Evolutionary conservation across 2,113 vertebrate species (phyloP).

Genomic region (Gorsachius goisagi): DNA sequence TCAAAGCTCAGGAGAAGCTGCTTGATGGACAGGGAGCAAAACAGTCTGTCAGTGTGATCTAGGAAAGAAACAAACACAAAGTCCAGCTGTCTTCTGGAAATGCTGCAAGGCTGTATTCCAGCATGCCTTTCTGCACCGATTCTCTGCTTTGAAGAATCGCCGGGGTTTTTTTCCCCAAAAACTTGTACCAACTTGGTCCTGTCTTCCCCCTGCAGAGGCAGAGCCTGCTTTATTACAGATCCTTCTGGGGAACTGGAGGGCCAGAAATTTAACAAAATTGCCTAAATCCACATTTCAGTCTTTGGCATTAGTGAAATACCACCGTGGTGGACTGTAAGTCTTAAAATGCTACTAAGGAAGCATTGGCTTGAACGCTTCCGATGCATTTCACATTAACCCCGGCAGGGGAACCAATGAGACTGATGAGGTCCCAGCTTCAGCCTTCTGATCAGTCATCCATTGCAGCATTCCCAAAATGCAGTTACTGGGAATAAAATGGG

Average conservation of each 20-base stretch:
- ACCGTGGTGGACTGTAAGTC: neutral
- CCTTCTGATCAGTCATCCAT: neutral
- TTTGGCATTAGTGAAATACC: neutral
- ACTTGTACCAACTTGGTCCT: neutral
- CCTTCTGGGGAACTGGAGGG: neutral
- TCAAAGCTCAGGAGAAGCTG: neutral
- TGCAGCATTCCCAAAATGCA: neutral
- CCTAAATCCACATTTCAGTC: neutral
- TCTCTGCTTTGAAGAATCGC: neutral
- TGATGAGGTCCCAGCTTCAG: neutral
- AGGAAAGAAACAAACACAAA: neutral
- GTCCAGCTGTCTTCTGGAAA: neutral
- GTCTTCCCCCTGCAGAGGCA: neutral
- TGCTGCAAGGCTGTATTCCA: neutral
- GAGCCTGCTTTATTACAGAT: neutral
- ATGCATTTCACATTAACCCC: neutral
- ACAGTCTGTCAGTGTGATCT: neutral
- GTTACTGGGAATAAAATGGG: neutral
- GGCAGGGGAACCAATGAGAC: neutral
- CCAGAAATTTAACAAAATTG: neutral
- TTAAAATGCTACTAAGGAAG: neutral
- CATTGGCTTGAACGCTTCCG: neutral
- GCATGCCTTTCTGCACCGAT: neutral
- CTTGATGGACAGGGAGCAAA: neutral
- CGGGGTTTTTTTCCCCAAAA: rapidly evolving